Evolutionary conservation across 2,888 invertebrate species (phyloP).

Genomic region (Tethea ocularis): DNA sequence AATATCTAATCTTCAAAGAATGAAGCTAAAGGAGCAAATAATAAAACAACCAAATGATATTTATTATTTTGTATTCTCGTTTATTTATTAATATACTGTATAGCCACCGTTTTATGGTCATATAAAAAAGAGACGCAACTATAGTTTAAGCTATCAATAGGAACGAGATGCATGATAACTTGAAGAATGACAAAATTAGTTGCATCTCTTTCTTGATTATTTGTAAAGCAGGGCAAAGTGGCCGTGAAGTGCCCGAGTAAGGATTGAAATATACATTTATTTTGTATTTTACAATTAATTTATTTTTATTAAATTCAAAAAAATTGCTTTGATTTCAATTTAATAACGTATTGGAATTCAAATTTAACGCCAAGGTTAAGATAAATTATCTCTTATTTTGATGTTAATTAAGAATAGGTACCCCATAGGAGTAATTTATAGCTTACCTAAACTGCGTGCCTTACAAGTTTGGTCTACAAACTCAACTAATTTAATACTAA

Average conservation of each 20-base stretch:
- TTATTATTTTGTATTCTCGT: slow-evolving; percentile 31
- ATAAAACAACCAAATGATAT: not conserved
- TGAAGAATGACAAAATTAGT: slow-evolving; percentile 46
- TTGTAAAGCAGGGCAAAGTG: slow-evolving; percentile 17
- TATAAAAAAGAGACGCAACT: slow-evolving; percentile 72
- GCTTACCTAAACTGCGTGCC: too few species aligned
- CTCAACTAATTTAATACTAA: too few species aligned
- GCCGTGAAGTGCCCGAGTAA: not conserved
- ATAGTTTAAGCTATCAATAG: slow-evolving; percentile 56
- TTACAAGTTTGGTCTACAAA: too few species aligned
- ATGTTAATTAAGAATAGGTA: too few species aligned
- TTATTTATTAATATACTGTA: slow-evolving; percentile 56
- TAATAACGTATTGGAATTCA: too few species aligned
- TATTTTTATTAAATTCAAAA: too few species aligned
- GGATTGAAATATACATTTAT: not conserved
- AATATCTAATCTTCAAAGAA: not conserved
- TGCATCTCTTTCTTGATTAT: slow-evolving; percentile 50
- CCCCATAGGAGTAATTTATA: too few species aligned
- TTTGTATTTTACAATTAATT: not conserved
- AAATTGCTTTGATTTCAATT: not conserved
- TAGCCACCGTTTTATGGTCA: slow-evolving; percentile 68
- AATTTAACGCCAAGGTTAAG: too few species aligned
- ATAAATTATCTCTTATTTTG: too few species aligned
- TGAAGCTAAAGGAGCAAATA: not conserved
- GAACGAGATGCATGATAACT: slow-evolving; percentile 58